Base-by-base conservation (phyloP, 2,888 invertebrate genomes). In the Euphydryas editha region DNA sequence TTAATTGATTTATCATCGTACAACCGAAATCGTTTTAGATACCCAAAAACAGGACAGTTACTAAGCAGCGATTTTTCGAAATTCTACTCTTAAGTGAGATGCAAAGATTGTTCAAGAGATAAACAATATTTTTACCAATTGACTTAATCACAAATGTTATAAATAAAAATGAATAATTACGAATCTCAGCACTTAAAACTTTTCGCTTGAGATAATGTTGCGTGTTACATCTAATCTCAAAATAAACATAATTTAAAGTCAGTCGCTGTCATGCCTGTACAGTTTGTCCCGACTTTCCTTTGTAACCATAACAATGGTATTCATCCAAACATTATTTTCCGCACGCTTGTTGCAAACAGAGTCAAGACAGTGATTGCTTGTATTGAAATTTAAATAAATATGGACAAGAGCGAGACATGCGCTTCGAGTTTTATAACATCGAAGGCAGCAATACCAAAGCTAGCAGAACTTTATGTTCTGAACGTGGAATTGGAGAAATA, bases 301-400 rank as follows among this genome's bases (percentile, higher is more conserved):
- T 21, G 21, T 47, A 47, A 47, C 5, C 11, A 47, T 47, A 47
- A 47, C 47, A 47, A 47, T 47, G 20, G 47, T 47, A 11, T 13
- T 47, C 47, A 20, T 47, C 13, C 47, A 47, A 47, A 21, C 20
- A 20, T 46, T 18, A 46, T 46, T 17, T 46, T 46, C 18, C 2
- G 47, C 20, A 13, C 47, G 11, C 1, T 47, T 44, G 46, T 46
- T 10, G 17, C 18, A 46, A 46, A 46, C 46, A 46, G 20, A 11
- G 47, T 20, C 11, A 20, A n/a, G 21, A 13, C 47, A 20, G 47
- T 47, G 47, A 47, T 21, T 47, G 47, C 20, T 20, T 47, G 47
- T 47, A 47, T 47, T 47, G 47, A 47, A 47, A 47, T 47, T 47
- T 47, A 47, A 47, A 47, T 47, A 47, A 18, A 47, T 21, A 13